Percentiles rank a stretch among this genome's conserved stretches.
Conservation (phyloP, 2,888 invertebrate species). For the Callimorpha dominula region DNA sequence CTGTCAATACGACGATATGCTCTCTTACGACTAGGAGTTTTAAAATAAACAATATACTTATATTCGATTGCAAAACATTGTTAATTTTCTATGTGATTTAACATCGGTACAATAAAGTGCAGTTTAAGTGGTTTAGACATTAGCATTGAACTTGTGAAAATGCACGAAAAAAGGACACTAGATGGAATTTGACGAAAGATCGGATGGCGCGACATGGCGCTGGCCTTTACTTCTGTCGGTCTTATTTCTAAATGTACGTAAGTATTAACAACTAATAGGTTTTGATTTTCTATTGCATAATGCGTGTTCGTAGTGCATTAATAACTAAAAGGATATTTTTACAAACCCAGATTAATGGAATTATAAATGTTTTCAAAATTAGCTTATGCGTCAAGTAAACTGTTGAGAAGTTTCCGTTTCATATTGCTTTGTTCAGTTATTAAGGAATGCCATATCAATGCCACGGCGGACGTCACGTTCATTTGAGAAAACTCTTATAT, state of each 20-base stretch:
- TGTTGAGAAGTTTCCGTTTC: not conserved
- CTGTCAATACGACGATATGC: conserved; percentile 79
- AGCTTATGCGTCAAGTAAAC: not conserved
- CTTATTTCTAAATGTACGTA: conserved; percentile 78
- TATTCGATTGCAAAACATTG: conserved; percentile 32
- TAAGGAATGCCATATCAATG: conserved; percentile 46
- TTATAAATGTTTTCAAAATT: not conserved
- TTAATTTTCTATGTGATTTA: conserved; percentile 37
- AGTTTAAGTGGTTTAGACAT: conserved; percentile 37
- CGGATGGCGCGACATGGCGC: conserved; percentile 72
- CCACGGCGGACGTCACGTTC: conserved; percentile 42
- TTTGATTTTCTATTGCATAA: conserved; percentile 14
- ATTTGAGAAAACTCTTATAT: conserved; percentile 31
- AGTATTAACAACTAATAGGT: conserved; percentile 3
- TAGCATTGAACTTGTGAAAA: conserved; percentile 55
- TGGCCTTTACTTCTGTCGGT: conserved; percentile 77
- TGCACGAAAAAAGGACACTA: conserved; percentile 61
- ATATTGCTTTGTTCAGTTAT: conserved; percentile 21
- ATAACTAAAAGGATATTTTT: not conserved
- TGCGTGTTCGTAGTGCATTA: not conserved
- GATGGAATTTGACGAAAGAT: conserved; percentile 75
- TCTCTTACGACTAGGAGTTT: conserved; percentile 61
- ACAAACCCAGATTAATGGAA: not conserved
- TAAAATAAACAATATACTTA: conserved; percentile 48
- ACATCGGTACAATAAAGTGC: conserved; percentile 34